Evolutionary conservation across 2,797 vertebrate species (phyloP).

Genomic region (Leucoraja ocellata): DNA sequence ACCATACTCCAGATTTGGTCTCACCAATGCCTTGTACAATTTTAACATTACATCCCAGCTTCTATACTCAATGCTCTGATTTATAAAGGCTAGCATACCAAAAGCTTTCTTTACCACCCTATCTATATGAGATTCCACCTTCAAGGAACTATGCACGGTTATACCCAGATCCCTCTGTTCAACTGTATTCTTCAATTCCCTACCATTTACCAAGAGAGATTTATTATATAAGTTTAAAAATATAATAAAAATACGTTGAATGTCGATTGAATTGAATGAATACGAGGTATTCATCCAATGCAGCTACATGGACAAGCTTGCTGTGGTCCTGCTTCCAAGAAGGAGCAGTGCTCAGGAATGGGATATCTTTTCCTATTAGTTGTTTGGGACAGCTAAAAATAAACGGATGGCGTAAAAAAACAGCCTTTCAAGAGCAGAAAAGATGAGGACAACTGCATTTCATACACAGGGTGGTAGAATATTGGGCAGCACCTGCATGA

Average conservation of each 20-base stretch:
- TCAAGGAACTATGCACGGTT: no score
- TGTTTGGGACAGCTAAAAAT: neutral
- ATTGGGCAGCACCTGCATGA: neutral
- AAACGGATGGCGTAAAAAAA: neutral
- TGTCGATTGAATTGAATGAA: neutral
- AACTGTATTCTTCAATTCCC: no score
- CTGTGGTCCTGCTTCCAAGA: neutral
- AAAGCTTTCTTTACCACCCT: no score
- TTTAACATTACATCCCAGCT: no score
- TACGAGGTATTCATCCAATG: neutral
- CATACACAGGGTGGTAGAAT: neutral
- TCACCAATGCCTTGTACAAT: no score
- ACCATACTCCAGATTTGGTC: no score
- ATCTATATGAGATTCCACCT: no score
- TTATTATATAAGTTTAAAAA: neutral
- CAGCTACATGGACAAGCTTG: neutral
- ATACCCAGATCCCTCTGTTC: no score
- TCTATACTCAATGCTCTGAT: no score
- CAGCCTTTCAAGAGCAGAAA: neutral
- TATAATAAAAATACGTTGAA: neutral
- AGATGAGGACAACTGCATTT: neutral
- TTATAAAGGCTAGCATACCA: no score
- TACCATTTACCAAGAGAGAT: no score
- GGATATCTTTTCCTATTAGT: neutral
- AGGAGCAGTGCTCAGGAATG: neutral